A percentile compares a stretch with the other conserved stretches of the same genome.
These are phyloP conservation scores for Elachura formosa DNA, from an alignment of 2,113 vertebrate species.

Conservation along the genomic window DNA sequence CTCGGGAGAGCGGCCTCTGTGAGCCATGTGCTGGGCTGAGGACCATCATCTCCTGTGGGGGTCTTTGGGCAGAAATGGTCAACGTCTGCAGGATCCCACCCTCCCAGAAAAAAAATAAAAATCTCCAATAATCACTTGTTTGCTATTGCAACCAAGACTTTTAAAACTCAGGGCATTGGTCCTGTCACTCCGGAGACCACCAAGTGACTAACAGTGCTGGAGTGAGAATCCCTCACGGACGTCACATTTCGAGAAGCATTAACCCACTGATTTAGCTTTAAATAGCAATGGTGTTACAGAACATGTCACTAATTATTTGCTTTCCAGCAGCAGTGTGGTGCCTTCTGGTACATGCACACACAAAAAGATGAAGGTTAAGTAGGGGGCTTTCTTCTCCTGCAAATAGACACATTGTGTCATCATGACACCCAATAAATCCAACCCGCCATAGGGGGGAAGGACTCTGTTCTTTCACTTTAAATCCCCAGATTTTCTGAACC, in stretches of 20 bases:
- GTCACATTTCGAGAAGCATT: conserved; percentile 56
- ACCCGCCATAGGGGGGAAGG: conserved; percentile 38
- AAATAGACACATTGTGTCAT: conserved; percentile 62
- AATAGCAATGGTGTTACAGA: conserved; percentile 57
- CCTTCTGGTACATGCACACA: conserved; percentile 60
- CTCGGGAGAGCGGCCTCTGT: not conserved
- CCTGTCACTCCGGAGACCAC: conserved; percentile 45
- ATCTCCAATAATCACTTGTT: conserved; percentile 15
- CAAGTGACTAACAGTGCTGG: conserved; percentile 37
- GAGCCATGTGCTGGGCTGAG: not conserved
- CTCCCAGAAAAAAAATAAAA: too few relatives aligned
- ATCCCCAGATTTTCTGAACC: not conserved
- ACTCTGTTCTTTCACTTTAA: not conserved
- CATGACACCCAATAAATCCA: conserved; percentile 66
- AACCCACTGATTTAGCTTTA: conserved; percentile 62
- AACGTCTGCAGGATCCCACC: not conserved
- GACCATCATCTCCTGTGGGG: not conserved
- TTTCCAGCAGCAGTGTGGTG: conserved; percentile 64
- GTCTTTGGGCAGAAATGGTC: not conserved
- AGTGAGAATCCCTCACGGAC: conserved; percentile 44
- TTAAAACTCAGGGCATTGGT: conserved; percentile 22
- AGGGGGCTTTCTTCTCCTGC: conserved; percentile 56
- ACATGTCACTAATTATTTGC: conserved; percentile 69
- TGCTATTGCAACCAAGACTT: not conserved
- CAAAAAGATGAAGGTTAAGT: conserved; percentile 65